Conservation (phyloP, 2,113 vertebrate species). For the Hyla sarda region DNA sequence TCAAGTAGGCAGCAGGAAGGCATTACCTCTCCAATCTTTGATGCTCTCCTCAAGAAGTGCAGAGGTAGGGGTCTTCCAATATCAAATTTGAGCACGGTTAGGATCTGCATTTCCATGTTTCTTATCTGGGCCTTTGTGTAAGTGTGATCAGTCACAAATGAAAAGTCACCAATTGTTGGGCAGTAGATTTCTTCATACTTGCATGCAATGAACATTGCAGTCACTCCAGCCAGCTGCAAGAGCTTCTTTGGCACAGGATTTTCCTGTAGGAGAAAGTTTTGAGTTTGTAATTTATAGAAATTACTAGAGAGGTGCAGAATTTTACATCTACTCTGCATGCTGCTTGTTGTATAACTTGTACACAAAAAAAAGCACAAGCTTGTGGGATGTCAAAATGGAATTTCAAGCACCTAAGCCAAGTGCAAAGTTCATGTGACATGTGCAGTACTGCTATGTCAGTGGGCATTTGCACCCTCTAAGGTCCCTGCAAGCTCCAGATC, state of each 20-base stretch:
- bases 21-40: constrained; percentile 80
- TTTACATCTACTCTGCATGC: no score
- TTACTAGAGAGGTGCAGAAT: no score
- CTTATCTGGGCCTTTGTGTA: constrained; percentile 80
- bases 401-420: no score
- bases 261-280: constrained; percentile 69
- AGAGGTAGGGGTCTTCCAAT: constrained; percentile 78
- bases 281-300: no score
- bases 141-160: constrained; percentile 74
- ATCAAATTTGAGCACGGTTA: constrained; percentile 78
- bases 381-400: no score
- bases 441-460: no score
- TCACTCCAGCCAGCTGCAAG: constrained; percentile 85
- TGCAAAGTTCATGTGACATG: no score
- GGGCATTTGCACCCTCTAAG: no score
- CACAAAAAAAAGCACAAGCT: no score
- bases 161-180: constrained; percentile 78
- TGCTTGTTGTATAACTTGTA: no score
- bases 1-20: no score
- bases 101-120: constrained; percentile 83
- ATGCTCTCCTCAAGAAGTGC: constrained; percentile 82
- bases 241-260: constrained; percentile 78
- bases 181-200: constrained; percentile 87
- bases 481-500: no score
- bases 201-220: constrained; percentile 86